Evolutionary conservation across 2,888 invertebrate species (phyloP).

Genomic region (Lordiphosa andalusiaca): DNA sequence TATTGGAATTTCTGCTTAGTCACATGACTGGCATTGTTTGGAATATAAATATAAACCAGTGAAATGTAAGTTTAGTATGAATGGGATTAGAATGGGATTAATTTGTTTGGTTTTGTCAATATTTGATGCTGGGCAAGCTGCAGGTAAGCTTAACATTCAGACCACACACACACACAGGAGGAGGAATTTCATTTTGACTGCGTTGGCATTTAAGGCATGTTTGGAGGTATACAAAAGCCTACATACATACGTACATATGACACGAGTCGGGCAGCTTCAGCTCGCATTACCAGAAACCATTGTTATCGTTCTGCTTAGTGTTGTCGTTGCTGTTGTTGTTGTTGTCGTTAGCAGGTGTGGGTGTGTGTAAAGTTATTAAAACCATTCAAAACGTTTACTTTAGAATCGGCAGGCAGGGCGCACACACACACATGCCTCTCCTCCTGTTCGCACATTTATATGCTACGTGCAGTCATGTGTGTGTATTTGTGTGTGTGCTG

Average conservation of each 20-base stretch:
- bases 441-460: constrained; percentile 1
- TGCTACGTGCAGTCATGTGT: constrained; percentile 29
- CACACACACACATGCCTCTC: neutral
- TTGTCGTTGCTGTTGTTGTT: constrained; percentile 27
- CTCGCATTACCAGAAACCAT: constrained; percentile 25
- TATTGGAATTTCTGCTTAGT: too few species aligned
- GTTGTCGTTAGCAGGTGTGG: constrained; percentile 2
- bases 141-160: constrained; percentile 12
- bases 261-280: constrained; percentile 8
- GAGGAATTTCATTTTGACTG: constrained; percentile 33
- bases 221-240: constrained; percentile 3
- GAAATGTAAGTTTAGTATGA: too few species aligned
- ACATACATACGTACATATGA: constrained; percentile 2
- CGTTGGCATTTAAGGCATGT: constrained; percentile 35
- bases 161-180: neutral
- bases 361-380: constrained; percentile 67
- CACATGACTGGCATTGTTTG: too few species aligned
- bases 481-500: neutral
- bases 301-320: constrained; percentile 20
- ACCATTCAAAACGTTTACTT: constrained; percentile 62
- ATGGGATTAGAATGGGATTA: constrained; percentile 20
- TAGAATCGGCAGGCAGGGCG: constrained; percentile 8
- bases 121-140: constrained; percentile 39
- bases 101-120: constrained; percentile 27
- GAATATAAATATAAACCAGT: too few species aligned